A percentile compares a stretch with the other conserved stretches of the same genome.
Evolutionary conservation across 2,888 invertebrate genomes (phyloP).

Genomic region (Abrostola triplasia): DNA sequence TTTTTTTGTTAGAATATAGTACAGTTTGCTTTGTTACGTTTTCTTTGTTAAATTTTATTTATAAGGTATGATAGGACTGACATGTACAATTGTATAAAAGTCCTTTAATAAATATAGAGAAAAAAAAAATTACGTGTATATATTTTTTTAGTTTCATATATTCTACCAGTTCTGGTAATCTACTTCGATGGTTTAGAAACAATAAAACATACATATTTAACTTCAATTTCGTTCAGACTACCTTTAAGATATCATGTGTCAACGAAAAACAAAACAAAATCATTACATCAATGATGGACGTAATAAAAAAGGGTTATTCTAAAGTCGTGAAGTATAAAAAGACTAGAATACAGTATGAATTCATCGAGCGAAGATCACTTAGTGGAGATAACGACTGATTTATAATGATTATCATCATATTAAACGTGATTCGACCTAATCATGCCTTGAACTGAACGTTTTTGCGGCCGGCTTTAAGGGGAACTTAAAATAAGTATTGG

Average conservation of each 20-base stretch:
- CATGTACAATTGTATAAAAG: too few species aligned
- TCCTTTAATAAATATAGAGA: too few species aligned
- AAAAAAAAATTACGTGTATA: too few species aligned
- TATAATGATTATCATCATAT: conserved; percentile 83
- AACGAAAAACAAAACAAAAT: background rate
- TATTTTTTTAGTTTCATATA: too few species aligned
- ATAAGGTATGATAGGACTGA: too few species aligned
- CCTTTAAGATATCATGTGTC: background rate
- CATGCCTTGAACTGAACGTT: conserved; percentile 59
- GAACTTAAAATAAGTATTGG: conserved; percentile 22
- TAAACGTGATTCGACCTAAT: conserved; percentile 78
- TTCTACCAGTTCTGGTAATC: too few species aligned
- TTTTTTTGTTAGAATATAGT: too few species aligned
- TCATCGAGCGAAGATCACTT: conserved; percentile 74
- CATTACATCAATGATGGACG: background rate
- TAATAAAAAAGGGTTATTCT: background rate
- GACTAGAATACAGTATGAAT: conserved; percentile 63
- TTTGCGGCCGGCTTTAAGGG: conserved; percentile 41
- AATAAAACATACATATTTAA: too few species aligned
- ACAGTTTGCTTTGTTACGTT: too few species aligned
- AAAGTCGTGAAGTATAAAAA: conserved; percentile 38
- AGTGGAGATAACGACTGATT: conserved; percentile 78
- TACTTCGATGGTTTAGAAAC: too few species aligned
- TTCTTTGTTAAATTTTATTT: too few species aligned
- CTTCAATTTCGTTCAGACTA: too few species aligned